Percentiles rank a stretch among this genome's conserved stretches.
These are phyloP conservation scores for Trichoplusia ni DNA, from an alignment of 1,140 invertebrate genomes.

Conservation along the genomic window DNA sequence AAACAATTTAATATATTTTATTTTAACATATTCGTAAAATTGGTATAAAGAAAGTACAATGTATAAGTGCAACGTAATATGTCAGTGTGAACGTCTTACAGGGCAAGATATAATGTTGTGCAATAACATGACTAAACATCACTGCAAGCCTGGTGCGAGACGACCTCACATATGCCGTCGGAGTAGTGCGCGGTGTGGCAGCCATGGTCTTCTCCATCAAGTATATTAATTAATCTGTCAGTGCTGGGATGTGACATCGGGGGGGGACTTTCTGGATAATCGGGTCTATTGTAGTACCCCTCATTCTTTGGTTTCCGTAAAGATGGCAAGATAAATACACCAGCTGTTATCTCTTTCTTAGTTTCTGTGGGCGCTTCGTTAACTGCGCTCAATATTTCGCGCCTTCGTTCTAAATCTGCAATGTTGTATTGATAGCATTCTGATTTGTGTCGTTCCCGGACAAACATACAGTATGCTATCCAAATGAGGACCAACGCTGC, in stretches of 20 bases:
- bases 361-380: slow-evolving; percentile 39
- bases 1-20: neutral
- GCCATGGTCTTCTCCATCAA: slow-evolving; percentile 55
- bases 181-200: slow-evolving; percentile 38
- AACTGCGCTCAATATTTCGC: slow-evolving; percentile 52
- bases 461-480: slow-evolving; percentile 75
- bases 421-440: slow-evolving; percentile 64
- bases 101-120: slow-evolving; percentile 34
- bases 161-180: slow-evolving; percentile 49
- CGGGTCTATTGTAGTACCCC: slow-evolving; percentile 60
- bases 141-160: slow-evolving; percentile 47
- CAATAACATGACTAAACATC: slow-evolving; percentile 53
- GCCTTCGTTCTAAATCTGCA: slow-evolving; percentile 58
- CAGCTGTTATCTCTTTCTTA: slow-evolving; percentile 49
- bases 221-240: slow-evolving; percentile 67
- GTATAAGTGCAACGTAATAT: no score
- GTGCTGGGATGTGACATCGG: slow-evolving; percentile 50
- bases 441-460: slow-evolving; percentile 67
- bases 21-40: neutral
- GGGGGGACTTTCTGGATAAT: slow-evolving; percentile 67
- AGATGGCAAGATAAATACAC: slow-evolving; percentile 65
- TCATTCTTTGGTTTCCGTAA: slow-evolving; percentile 63
- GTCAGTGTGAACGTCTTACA: neutral
- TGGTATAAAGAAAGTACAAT: neutral
- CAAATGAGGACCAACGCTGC: slow-evolving; percentile 57